Conservation (phyloP, 2,797 vertebrate genomes). For the Cossypha niveicapilla region DNA sequence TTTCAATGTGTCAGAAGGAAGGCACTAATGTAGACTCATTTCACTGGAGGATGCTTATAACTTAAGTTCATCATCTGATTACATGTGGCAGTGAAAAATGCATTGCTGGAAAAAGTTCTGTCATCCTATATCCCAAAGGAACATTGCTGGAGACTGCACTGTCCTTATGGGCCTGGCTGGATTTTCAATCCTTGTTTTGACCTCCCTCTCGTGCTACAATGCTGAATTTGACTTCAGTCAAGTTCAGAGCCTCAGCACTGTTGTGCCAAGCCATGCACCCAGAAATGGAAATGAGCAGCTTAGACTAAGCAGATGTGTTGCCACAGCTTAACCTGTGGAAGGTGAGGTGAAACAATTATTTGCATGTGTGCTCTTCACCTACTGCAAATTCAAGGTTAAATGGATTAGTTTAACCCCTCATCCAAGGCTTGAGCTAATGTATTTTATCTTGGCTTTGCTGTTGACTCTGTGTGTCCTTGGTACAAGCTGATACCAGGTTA, state of each 20-base stretch:
- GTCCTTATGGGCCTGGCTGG: background rate
- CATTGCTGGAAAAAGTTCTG: background rate
- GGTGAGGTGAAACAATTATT: background rate
- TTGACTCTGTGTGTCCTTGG: background rate
- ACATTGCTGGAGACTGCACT: background rate
- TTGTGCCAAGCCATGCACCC: rapidly evolving
- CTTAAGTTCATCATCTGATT: background rate
- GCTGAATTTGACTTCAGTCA: background rate
- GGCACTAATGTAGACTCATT: background rate
- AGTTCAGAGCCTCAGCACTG: background rate
- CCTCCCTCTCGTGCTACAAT: background rate
- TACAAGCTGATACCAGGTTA: background rate
- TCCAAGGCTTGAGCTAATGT: background rate
- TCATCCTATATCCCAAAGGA: background rate
- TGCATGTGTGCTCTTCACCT: background rate
- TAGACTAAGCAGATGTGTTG: background rate
- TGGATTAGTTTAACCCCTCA: background rate
- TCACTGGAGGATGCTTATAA: background rate
- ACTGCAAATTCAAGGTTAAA: background rate
- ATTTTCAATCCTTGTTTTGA: background rate
- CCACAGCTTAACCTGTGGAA: background rate
- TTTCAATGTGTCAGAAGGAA: background rate
- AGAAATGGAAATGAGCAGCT: background rate
- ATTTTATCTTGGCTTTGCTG: background rate
- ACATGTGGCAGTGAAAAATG: background rate